Conservation (phyloP, 2,113 vertebrate genomes). For the Poecile atricapillus region DNA sequence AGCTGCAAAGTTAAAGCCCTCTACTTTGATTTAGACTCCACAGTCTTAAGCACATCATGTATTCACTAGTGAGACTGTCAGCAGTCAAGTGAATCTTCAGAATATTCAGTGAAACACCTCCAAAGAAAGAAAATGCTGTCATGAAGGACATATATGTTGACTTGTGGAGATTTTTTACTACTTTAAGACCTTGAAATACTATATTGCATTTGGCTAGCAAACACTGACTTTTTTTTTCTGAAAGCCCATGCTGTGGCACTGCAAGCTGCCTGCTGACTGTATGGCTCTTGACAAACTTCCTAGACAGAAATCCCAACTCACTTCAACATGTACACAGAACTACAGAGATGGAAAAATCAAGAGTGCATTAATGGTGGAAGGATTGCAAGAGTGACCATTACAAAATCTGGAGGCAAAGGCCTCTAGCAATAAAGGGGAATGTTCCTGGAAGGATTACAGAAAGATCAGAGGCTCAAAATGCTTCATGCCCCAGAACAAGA, state of each 20-base stretch:
- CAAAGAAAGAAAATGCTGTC: not conserved
- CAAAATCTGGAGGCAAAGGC: not conserved
- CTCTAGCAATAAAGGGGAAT: not conserved
- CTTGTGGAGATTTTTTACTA: not conserved
- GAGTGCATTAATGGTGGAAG: not conserved
- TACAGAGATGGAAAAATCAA: not conserved
- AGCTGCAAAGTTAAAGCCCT: not conserved
- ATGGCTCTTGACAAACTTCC: not conserved
- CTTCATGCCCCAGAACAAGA: not conserved
- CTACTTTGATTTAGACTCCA: not conserved
- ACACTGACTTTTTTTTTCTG: not conserved
- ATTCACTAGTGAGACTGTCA: not conserved
- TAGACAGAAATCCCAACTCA: not conserved
- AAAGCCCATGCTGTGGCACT: not conserved
- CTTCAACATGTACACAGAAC: not conserved
- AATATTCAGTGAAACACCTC: not conserved
- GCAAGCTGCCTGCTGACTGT: not conserved
- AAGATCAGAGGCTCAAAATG: not conserved
- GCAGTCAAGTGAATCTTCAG: not conserved
- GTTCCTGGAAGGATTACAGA: not conserved
- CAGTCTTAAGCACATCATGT: not conserved
- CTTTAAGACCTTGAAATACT: not conserved
- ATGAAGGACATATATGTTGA: not conserved
- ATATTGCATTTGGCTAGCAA: not conserved
- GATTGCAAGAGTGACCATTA: not conserved